Evolutionary conservation across 2,797 vertebrate genomes (phyloP).

Genomic region (Myripristis murdjan): DNA sequence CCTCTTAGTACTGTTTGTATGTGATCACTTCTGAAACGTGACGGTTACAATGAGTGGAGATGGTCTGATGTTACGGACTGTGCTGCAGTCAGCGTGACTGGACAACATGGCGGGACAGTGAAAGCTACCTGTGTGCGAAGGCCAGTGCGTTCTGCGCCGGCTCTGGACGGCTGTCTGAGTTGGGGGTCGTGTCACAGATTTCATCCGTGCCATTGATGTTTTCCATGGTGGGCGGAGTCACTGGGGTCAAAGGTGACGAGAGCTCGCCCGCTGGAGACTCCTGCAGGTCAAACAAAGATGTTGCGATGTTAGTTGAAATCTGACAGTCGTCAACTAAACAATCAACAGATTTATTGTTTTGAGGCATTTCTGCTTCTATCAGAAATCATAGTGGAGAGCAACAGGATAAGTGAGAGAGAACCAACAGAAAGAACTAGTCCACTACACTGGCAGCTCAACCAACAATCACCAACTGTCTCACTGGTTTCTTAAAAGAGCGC

Average conservation of each 20-base stretch:
- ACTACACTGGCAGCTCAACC: too few species aligned
- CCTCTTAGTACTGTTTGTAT: background rate
- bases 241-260: slow-evolving; percentile 94
- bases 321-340: background rate
- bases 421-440: too few species aligned
- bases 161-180: slow-evolving; percentile 92
- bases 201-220: slow-evolving; percentile 96
- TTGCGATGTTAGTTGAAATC: slow-evolving; percentile 16
- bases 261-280: slow-evolving; percentile 96
- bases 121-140: slow-evolving; percentile 94
- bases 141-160: slow-evolving; percentile 94
- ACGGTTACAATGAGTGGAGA: background rate
- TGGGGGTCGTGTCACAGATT: slow-evolving; percentile 91
- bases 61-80: background rate
- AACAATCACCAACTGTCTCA: too few species aligned
- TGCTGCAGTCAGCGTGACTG: slow-evolving; percentile 6
- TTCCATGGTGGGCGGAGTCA: slow-evolving; percentile 90
- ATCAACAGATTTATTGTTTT: background rate
- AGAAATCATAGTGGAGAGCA: background rate
- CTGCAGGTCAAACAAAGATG: slow-evolving; percentile 73
- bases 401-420: background rate
- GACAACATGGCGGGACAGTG: slow-evolving; percentile 30
- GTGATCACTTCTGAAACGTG: slow-evolving; percentile 7
- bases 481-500: too few species aligned
- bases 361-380: background rate